Conservation (phyloP, 2,888 invertebrate species). For the Amphipoea lucens region DNA sequence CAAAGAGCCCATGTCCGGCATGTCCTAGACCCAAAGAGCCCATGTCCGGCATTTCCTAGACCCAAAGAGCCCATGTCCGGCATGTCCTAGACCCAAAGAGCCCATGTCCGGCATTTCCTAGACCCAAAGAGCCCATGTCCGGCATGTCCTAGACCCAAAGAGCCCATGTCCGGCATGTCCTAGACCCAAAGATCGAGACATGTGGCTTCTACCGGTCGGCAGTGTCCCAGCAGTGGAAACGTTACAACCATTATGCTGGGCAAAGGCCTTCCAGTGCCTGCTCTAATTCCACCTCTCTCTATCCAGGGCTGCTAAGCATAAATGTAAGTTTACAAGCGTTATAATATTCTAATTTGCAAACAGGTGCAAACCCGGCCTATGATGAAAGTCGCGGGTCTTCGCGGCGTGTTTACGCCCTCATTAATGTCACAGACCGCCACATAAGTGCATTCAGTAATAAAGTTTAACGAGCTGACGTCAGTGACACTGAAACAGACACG, state of each 20-base stretch:
- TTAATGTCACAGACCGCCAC: conserved; percentile 5
- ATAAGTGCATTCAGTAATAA: conserved; percentile 17
- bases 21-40: too few species aligned
- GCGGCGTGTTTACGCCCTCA: not conserved
- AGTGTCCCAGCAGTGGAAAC: not conserved
- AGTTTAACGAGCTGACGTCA: conserved; percentile 35
- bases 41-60: too few species aligned
- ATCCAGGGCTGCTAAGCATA: not conserved
- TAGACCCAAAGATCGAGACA: not conserved
- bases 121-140: too few species aligned
- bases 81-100: too few species aligned
- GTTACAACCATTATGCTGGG: not conserved
- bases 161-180: too few species aligned
- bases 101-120: too few species aligned
- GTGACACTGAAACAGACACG: conserved; percentile 21
- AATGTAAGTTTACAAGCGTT: not conserved
- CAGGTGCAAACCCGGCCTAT: not conserved
- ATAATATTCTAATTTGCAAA: not conserved
- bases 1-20: too few species aligned
- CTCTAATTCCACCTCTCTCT: not conserved
- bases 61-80: too few species aligned
- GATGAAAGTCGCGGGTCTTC: not conserved
- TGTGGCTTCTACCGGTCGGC: not conserved
- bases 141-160: too few species aligned
- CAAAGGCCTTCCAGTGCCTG: not conserved